Percentiles rank a stretch among this genome's conserved stretches.
Conservation (phyloP, 2,888 invertebrate genomes). For the Lomographa bimaculata region DNA sequence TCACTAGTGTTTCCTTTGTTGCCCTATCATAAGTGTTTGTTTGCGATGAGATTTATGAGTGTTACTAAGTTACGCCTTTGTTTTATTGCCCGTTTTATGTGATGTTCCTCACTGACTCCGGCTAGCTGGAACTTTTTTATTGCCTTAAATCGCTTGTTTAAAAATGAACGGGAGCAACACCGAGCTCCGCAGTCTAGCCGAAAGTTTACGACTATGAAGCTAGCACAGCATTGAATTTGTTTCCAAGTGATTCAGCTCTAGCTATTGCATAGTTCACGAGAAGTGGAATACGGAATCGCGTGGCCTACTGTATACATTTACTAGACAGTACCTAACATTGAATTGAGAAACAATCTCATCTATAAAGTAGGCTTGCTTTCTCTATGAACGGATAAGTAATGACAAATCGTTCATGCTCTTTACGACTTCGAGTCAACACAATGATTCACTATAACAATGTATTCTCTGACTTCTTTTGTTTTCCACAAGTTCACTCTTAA, state of each 20-base stretch:
- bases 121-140: constrained; percentile 25
- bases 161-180: constrained; percentile 62
- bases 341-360: too few species aligned
- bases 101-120: constrained; percentile 19
- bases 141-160: constrained; percentile 66
- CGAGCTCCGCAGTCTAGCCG: constrained; percentile 54
- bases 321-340: constrained; percentile 4
- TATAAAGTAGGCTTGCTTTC: too few species aligned
- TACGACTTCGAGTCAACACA: too few species aligned
- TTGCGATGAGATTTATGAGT: constrained; percentile 22
- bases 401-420: too few species aligned
- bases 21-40: constrained; percentile 20
- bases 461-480: too few species aligned
- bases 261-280: constrained; percentile 64
- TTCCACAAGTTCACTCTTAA: too few species aligned
- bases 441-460: too few species aligned
- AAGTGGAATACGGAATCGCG: constrained; percentile 52
- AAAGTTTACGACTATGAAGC: constrained; percentile 65
- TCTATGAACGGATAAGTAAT: too few species aligned
- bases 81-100: constrained; percentile 21
- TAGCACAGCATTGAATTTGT: constrained; percentile 64
- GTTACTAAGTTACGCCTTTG: constrained; percentile 16
- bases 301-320: constrained; percentile 7
- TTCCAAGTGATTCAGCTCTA: constrained; percentile 56
- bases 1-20: constrained; percentile 27